Evolutionary conservation across 2,113 vertebrate genomes (phyloP).

Genomic region (Muntiacus muntjak): DNA sequence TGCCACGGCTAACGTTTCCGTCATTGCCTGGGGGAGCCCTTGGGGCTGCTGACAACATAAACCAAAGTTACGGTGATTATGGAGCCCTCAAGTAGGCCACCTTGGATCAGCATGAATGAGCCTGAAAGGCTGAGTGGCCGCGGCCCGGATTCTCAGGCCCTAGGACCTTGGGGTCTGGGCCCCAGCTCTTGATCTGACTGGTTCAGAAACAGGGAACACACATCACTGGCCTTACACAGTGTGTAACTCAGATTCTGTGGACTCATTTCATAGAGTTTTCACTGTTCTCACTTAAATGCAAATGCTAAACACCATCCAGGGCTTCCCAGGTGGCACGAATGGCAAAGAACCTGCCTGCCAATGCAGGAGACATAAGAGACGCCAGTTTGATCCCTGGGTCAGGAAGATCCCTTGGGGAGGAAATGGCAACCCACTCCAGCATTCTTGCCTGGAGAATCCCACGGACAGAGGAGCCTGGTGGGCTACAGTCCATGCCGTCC

Average conservation of each 20-base stretch:
- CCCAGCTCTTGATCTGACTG: background rate
- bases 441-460: background rate
- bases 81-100: background rate
- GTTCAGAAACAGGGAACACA: background rate
- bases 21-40: slow-evolving; percentile 50
- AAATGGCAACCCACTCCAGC: background rate
- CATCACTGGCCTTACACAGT: background rate
- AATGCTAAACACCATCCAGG: background rate
- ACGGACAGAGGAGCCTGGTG: background rate
- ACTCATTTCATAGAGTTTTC: background rate
- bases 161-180: background rate
- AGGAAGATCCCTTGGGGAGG: background rate
- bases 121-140: background rate
- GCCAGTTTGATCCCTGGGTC: background rate
- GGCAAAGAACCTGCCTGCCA: background rate
- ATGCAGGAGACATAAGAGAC: background rate
- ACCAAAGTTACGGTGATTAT: slow-evolving; percentile 61
- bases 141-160: background rate
- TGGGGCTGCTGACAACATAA: slow-evolving; percentile 67
- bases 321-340: background rate
- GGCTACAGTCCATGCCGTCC: background rate
- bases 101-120: background rate
- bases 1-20: slow-evolving; percentile 65
- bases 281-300: background rate
- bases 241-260: background rate